These are phyloP conservation scores for Takifugu ocellatus DNA, from an alignment of 2,797 vertebrate species.

Conservation along the genomic window DNA sequence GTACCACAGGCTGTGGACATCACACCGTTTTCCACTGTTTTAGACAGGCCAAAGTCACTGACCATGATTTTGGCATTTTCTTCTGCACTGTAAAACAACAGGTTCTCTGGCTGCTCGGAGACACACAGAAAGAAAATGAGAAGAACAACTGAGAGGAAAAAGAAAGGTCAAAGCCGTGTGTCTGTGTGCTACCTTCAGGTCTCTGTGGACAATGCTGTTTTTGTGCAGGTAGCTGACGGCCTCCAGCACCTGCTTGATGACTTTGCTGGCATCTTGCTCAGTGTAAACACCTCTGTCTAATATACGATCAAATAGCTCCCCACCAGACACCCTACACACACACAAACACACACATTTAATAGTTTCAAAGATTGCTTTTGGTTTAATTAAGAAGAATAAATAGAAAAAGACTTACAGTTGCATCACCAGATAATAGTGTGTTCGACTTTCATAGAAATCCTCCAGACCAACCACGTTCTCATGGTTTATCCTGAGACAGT, in stretches of 20 bases:
- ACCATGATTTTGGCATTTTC: conserved; percentile 96
- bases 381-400: too few species aligned
- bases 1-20: conserved; percentile 96
- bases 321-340: conserved; percentile 84
- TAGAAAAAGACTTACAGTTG: conserved; percentile 85
- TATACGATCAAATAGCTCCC: conserved; percentile 93
- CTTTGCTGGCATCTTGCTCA: conserved; percentile 87
- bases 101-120: conserved; percentile 85
- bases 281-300: conserved; percentile 89
- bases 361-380: neutral
- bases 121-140: neutral
- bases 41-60: conserved; percentile 93
- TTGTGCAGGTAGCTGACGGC: conserved; percentile 90
- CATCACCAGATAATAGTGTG: conserved; percentile 96
- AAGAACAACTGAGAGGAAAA: neutral
- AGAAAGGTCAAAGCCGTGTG: neutral
- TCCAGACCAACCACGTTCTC: conserved; percentile 91
- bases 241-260: conserved; percentile 88
- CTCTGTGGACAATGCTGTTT: conserved; percentile 90
- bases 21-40: conserved; percentile 86
- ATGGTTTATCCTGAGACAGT: conserved; percentile 84
- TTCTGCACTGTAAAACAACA: conserved; percentile 87
- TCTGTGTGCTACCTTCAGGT: conserved; percentile 82
- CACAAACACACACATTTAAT: too few species aligned
- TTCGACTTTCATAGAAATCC: conserved; percentile 90